Evolutionary conservation across 2,113 vertebrate genomes (phyloP), one percentile per base, ranked within the genome.

Genomic region (Clarias gariepinus): DNA sequence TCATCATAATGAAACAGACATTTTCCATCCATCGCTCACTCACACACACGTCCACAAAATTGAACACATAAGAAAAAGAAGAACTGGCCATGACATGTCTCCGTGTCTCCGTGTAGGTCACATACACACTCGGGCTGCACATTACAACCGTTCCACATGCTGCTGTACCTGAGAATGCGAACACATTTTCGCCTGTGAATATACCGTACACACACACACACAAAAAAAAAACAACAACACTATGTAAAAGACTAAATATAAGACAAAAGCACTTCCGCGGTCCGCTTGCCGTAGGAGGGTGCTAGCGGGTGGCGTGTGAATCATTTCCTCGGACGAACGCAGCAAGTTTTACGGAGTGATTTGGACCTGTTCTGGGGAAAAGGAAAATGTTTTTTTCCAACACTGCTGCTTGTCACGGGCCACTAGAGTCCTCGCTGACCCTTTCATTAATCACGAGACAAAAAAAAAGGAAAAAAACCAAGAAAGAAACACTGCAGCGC

Each of bases 311-410:
- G 15, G 28, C 2, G 77, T 33, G 28, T 58, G 77, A 80, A 33
- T 33, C 30, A 30, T 80, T 60, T 57, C 19, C 25, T 53, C 25
- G 0, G 23, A 25, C 23, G 25, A 76, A 15, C 74, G 53, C 21
- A 4, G 86, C 11, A 41, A 10, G 82, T 66, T 69, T 91, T 89
- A 0, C 5, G 7, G 47, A 47, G 47, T 89, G 92, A 93, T 91
- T 94, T 92, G 93, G 92, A 79, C 93, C 88, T 81, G 86, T 85
- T 47, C 84, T 18, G 85, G 85, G 83, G 73, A 85, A 82, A 82
- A 66, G 82, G 84, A 80, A 89, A 92, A 93, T 86, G 77, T 91
- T 91, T 94, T 92, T 94, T 92, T 89, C 91, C 88, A 88, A 86
- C 89, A 89, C 89, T 89, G 47, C 84, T 86, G 91, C 91, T 92